phyloP scores from a whole-genome alignment of 2,113 vertebrate genomes.

The Lichenostomus cassidix region DNA sequence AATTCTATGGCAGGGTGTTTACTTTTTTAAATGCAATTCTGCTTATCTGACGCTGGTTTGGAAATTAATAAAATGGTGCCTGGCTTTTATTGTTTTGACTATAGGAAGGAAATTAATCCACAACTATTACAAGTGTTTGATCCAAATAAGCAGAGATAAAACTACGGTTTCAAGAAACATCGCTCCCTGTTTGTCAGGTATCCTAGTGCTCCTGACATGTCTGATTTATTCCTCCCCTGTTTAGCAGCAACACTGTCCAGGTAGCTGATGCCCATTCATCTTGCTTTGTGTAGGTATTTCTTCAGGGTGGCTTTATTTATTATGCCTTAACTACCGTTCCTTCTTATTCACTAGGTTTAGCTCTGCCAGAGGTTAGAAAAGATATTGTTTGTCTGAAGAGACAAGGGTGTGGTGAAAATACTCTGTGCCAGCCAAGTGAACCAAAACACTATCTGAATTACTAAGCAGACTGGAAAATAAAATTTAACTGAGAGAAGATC shows the following conservation, averaged over 20 bases:
- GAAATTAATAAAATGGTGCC: constrained; percentile 58
- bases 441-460: background rate
- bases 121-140: constrained; percentile 60
- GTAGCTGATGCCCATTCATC: constrained; percentile 26
- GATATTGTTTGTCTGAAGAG: constrained; percentile 16
- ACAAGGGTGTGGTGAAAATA: constrained; percentile 33
- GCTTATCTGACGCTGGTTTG: constrained; percentile 37
- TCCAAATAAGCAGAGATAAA: constrained; percentile 56
- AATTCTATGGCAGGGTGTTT: constrained; percentile 46
- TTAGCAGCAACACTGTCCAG: background rate
- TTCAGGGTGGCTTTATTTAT: constrained; percentile 45
- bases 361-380: constrained; percentile 17
- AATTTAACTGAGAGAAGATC: background rate
- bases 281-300: constrained; percentile 30
- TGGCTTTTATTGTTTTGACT: constrained; percentile 59
- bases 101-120: constrained; percentile 57
- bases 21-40: constrained; percentile 52
- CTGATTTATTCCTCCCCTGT: constrained; percentile 30
- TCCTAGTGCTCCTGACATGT: background rate
- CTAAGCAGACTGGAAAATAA: background rate
- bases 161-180: background rate
- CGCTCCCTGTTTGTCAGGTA: background rate
- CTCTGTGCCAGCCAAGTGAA: background rate
- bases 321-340: constrained; percentile 27
- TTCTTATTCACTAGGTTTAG: constrained; percentile 10